Conservation (phyloP, 2,797 vertebrate genomes). For the Typhlichthys subterraneus region DNA sequence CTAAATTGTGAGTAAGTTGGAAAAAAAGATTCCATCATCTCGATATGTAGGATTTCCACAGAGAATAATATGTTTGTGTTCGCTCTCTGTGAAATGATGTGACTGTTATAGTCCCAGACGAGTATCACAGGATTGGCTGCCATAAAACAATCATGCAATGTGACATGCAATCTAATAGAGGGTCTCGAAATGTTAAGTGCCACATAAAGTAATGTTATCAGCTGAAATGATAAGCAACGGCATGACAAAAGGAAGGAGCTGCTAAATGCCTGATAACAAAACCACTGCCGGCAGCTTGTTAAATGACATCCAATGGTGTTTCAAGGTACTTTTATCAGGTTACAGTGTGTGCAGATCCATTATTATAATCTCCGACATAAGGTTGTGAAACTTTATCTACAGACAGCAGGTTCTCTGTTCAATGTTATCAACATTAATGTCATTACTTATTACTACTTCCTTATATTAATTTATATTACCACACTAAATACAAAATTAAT, state of each 20-base stretch:
- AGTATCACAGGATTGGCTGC: slow-evolving; percentile 32
- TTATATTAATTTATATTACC: too few species aligned
- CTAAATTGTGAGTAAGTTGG: slow-evolving; percentile 38
- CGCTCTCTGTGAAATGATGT: background rate
- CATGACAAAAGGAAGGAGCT: slow-evolving; percentile 14
- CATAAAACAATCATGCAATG: slow-evolving; percentile 31
- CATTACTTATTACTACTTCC: background rate
- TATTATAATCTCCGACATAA: slow-evolving; percentile 26
- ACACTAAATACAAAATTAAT: too few species aligned
- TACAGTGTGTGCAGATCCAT: slow-evolving; percentile 20
- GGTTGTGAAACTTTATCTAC: slow-evolving; percentile 5
- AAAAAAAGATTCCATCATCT: slow-evolving; percentile 29
- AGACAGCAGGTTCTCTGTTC: background rate
- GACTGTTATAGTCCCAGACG: slow-evolving; percentile 21
- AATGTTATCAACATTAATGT: background rate
- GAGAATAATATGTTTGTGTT: slow-evolving; percentile 2
- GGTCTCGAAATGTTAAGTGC: slow-evolving; percentile 24
- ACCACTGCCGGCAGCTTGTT: slow-evolving; percentile 28
- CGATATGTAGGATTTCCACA: slow-evolving; percentile 17
- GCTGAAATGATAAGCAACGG: slow-evolving; percentile 21
- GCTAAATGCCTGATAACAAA: slow-evolving; percentile 35
- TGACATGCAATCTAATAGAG: slow-evolving; percentile 30
- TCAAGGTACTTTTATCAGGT: slow-evolving; percentile 37
- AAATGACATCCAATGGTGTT: slow-evolving; percentile 18
- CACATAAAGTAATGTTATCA: slow-evolving; percentile 31